Percentiles rank a stretch among this genome's conserved stretches.
Conservation (phyloP, 2,113 vertebrate genomes). For the Holacanthus passer region DNA sequence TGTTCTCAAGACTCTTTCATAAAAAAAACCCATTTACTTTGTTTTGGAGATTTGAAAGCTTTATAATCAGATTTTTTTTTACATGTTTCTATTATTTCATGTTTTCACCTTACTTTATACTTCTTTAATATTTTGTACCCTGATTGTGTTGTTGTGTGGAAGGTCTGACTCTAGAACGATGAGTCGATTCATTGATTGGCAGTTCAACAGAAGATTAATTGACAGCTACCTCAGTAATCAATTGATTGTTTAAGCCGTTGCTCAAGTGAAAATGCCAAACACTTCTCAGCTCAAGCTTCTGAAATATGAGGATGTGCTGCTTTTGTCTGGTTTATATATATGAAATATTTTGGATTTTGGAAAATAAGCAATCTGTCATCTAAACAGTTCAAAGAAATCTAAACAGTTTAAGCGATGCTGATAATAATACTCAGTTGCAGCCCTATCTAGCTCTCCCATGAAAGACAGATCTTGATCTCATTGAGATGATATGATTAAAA, state of each 20-base stretch:
- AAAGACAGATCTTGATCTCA: constrained; percentile 18
- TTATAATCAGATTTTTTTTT: not conserved
- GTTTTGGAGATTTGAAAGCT: not conserved
- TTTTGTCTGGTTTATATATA: not conserved
- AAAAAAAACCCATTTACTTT: too few species aligned
- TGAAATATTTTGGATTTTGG: not conserved
- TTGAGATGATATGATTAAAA: not conserved
- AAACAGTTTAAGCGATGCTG: constrained; percentile 6
- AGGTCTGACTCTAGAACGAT: not conserved
- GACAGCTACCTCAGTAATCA: not conserved
- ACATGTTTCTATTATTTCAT: not conserved
- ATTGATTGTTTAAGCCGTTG: not conserved
- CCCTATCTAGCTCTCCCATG: not conserved
- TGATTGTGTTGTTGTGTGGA: not conserved
- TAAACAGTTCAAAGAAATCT: not conserved
- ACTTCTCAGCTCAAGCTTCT: not conserved
- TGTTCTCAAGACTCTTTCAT: too few species aligned
- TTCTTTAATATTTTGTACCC: too few species aligned
- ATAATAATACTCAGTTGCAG: constrained; percentile 3
- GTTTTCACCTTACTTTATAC: not conserved
- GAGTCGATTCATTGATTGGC: not conserved
- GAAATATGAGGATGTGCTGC: not conserved
- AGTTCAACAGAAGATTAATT: not conserved
- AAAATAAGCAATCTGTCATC: not conserved
- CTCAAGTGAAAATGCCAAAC: not conserved